These are phyloP conservation scores for Tribolium castaneum DNA, from an alignment of 1,140 invertebrate species.

Conservation along the genomic window DNA sequence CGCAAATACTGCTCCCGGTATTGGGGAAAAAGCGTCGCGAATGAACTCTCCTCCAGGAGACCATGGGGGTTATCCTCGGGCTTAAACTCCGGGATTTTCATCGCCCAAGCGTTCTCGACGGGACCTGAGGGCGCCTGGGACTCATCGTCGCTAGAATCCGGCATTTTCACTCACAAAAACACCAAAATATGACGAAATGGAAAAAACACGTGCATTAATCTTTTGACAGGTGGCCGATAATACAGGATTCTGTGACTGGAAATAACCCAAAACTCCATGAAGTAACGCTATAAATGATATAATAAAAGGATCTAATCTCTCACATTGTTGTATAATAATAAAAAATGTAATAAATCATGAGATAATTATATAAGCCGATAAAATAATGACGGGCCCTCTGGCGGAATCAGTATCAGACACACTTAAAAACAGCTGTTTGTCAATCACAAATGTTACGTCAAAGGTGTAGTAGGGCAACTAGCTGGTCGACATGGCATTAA, in stretches of 20 bases:
- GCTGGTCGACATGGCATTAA: slow-evolving; percentile 18
- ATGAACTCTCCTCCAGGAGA: slow-evolving; percentile 74
- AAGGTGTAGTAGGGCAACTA: background rate
- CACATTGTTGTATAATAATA: too few species aligned
- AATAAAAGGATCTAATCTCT: too few species aligned
- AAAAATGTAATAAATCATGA: too few species aligned
- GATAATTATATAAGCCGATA: too few species aligned
- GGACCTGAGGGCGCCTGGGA: slow-evolving; percentile 63
- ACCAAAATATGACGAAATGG: background rate
- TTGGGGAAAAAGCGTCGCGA: slow-evolving; percentile 79
- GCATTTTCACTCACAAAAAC: slow-evolving; percentile 50
- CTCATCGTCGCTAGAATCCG: slow-evolving; percentile 60
- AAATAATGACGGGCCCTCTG: background rate
- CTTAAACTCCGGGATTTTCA: slow-evolving; percentile 92
- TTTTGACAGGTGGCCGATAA: background rate
- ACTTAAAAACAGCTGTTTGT: background rate
- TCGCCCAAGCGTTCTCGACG: slow-evolving; percentile 86
- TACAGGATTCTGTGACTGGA: background rate
- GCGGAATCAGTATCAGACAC: background rate
- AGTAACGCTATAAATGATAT: too few species aligned
- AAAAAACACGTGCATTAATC: background rate
- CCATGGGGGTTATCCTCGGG: slow-evolving; percentile 92
- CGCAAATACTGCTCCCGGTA: slow-evolving; percentile 97
- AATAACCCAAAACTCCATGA: too few species aligned
- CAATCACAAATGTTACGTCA: slow-evolving; percentile 1